Conservation (phyloP, 2,113 vertebrate genomes). For the Macroglossus sobrinus region DNA sequence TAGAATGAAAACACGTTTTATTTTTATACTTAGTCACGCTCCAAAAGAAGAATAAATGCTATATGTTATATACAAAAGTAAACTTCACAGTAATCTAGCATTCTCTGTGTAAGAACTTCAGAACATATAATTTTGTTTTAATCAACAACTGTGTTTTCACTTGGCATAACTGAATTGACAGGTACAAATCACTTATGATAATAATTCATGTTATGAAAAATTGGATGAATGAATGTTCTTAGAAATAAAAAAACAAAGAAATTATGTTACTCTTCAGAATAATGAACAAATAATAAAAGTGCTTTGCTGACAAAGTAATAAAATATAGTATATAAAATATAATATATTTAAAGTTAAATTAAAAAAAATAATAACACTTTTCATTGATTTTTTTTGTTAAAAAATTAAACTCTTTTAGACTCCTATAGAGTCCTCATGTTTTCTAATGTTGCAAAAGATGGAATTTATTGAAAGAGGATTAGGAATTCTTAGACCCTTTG, state of each 20-base stretch:
- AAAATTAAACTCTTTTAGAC: not conserved
- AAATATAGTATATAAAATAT: not conserved
- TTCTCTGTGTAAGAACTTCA: not conserved
- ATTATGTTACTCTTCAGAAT: not conserved
- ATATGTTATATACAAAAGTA: not conserved
- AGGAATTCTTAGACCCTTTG: not conserved
- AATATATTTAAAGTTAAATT: not conserved
- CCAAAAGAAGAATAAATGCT: not conserved
- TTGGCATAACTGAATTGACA: not conserved
- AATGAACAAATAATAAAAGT: not conserved
- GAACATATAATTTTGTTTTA: not conserved
- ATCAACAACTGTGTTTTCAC: not conserved
- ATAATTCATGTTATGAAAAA: not conserved
- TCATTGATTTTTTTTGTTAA: not conserved
- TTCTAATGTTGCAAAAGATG: not conserved
- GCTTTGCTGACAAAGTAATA: not conserved
- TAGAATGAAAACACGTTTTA: not conserved
- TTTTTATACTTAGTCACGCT: not conserved
- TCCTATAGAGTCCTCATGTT: not conserved
- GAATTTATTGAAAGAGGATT: not conserved
- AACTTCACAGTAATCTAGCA: not conserved
- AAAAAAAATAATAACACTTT: not conserved
- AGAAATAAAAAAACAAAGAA: not conserved
- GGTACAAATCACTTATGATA: not conserved
- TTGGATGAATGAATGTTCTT: not conserved